These are phyloP conservation scores for Helicoverpa armigera DNA, from an alignment of 1,140 invertebrate species.

Conservation along the genomic window DNA sequence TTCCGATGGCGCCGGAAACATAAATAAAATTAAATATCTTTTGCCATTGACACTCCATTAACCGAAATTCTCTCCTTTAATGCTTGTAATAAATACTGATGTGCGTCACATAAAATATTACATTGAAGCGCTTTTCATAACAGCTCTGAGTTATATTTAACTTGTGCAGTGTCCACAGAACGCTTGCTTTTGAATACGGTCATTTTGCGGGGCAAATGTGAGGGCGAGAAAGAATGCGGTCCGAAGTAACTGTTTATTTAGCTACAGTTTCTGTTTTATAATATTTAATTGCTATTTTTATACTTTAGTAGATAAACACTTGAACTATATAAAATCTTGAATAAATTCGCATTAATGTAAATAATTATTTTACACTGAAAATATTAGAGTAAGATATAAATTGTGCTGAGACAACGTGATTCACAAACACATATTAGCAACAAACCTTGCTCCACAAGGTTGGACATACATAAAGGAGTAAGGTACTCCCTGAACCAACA, in stretches of 20 bases:
- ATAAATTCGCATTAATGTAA: too few species aligned
- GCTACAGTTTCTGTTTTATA: conserved; percentile 27
- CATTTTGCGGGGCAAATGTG: conserved; percentile 23
- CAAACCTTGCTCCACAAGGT: conserved; percentile 3
- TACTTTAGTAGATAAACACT: background rate
- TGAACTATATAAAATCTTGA: background rate
- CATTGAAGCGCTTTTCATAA: conserved; percentile 10
- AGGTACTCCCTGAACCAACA: conserved; percentile 12
- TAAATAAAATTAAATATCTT: background rate
- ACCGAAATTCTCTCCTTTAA: conserved; percentile 6
- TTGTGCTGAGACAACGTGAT: background rate
- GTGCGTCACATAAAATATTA: conserved; percentile 13
- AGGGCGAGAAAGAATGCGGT: conserved; percentile 11
- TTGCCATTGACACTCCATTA: conserved; percentile 27
- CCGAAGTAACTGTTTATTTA: conserved; percentile 16
- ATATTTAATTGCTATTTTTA: conserved; percentile 12
- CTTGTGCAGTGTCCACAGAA: background rate
- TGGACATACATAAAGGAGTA: conserved; percentile 4
- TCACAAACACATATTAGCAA: conserved; percentile 31
- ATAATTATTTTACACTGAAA: too few species aligned
- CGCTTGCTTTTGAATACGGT: conserved; percentile 12
- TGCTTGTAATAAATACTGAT: conserved; percentile 22
- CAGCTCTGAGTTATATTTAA: conserved; percentile 32
- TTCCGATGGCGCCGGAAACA: background rate
- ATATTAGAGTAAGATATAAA: background rate